Evolutionary conservation across 2,888 invertebrate species (phyloP).

Genomic region (Sarcophaga variegata): DNA sequence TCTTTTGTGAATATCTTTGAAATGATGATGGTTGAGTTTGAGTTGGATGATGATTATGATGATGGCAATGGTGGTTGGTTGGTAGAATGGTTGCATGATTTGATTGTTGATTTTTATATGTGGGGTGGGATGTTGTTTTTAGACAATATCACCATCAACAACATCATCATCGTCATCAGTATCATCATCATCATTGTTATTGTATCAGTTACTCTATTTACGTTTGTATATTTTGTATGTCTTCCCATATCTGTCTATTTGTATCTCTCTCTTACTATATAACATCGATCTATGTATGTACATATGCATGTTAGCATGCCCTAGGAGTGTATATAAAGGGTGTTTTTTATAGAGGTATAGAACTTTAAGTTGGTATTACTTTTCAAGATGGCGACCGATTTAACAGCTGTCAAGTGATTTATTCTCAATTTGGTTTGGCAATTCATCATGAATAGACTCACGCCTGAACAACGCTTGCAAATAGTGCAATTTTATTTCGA

Average conservation of each 20-base stretch:
- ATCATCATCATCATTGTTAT: neutral
- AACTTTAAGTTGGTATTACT: too few species aligned
- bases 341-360: too few species aligned
- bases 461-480: too few species aligned
- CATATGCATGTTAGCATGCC: too few species aligned
- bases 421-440: too few species aligned
- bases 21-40: neutral
- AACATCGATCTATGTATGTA: neutral
- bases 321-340: too few species aligned
- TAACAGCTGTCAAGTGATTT: too few species aligned
- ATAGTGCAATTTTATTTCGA: too few species aligned
- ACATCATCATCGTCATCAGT: neutral
- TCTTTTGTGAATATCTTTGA: neutral
- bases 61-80: neutral
- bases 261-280: slow-evolving; percentile 18
- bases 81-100: neutral
- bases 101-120: slow-evolving; percentile 8
- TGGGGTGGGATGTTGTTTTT: slow-evolving; percentile 29
- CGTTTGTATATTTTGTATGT: slow-evolving; percentile 37
- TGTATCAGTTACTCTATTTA: slow-evolving; percentile 56
- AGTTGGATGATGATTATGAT: slow-evolving; percentile 3
- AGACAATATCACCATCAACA: neutral
- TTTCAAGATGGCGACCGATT: too few species aligned
- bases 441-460: too few species aligned
- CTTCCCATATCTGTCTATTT: slow-evolving; percentile 26